A percentile compares a stretch with the other conserved stretches of the same genome.
These are phyloP conservation scores for Meliscaeva auricollis DNA, from an alignment of 2,888 invertebrate species.

Conservation along the genomic window DNA sequence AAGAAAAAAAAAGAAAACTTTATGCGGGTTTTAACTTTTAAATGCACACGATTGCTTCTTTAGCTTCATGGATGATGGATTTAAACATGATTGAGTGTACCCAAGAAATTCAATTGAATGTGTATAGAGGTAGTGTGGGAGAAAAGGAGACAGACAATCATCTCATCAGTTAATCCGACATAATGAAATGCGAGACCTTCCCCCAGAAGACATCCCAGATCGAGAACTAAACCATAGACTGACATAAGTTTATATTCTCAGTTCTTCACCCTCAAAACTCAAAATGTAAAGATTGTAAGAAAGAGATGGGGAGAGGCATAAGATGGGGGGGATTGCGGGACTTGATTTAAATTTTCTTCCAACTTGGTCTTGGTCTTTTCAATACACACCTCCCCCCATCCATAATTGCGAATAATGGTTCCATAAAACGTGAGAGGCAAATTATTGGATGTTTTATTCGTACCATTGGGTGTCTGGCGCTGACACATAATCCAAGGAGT, in stretches of 20 bases:
- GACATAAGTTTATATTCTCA: constrained; percentile 41
- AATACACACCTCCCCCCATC: background rate
- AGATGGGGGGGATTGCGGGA: constrained; percentile 12
- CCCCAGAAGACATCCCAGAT: constrained; percentile 12
- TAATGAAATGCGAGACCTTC: constrained; percentile 52
- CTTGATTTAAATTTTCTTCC: constrained; percentile 61
- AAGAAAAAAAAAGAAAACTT: background rate
- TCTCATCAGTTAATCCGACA: constrained; percentile 67
- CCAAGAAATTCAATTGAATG: constrained; percentile 48
- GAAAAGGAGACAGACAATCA: constrained; percentile 15
- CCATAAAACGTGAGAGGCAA: constrained; percentile 11
- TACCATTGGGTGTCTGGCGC: constrained; percentile 59
- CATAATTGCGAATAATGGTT: background rate
- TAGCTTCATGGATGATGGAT: constrained; percentile 25
- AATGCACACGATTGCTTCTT: constrained; percentile 35
- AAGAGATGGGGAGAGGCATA: background rate
- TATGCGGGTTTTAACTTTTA: constrained; percentile 16
- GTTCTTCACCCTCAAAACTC: background rate
- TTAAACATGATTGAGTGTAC: constrained; percentile 50
- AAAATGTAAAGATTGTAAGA: no score
- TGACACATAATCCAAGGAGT: constrained; percentile 34
- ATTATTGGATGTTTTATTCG: background rate
- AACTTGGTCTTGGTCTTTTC: background rate
- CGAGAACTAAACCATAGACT: constrained; percentile 1
- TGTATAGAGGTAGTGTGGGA: background rate